A percentile compares a stretch with the other conserved stretches of the same genome.
phyloP scores from a whole-genome alignment of 2,888 invertebrate genomes.

The Heteromyza rotundicornis region DNA sequence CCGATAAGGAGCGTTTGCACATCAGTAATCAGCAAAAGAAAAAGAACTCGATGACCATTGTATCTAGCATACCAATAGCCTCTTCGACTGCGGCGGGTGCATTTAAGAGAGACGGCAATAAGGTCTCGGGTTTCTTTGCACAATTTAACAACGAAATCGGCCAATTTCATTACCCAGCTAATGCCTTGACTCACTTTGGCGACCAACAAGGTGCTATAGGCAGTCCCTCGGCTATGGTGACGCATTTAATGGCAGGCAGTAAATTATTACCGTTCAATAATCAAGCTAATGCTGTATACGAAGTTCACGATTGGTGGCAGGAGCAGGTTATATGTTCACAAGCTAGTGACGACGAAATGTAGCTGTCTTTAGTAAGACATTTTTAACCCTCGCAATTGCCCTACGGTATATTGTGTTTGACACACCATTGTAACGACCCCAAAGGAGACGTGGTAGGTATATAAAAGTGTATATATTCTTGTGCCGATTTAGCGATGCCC shows the following conservation, averaged over 20 bases:
- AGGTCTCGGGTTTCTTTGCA: conserved; percentile 44
- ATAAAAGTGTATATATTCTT: too few relatives aligned
- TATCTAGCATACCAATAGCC: conserved; percentile 36
- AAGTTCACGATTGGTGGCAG: conserved; percentile 86
- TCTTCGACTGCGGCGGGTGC: conserved; percentile 27
- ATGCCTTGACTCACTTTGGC: conserved; percentile 32
- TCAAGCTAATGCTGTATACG: conserved; percentile 66
- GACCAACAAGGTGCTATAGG: conserved; percentile 43
- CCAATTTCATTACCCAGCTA: conserved; percentile 49
- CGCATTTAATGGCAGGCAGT: conserved; percentile 45
- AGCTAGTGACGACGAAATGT: conserved; percentile 69
- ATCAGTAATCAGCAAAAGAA: conserved; percentile 54
- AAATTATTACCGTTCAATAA: conserved; percentile 56
- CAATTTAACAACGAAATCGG: conserved; percentile 44
- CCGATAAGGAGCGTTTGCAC: conserved; percentile 58
- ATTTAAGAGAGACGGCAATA: conserved; percentile 45
- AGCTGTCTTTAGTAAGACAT: too few relatives aligned
- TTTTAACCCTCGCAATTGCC: too few relatives aligned
- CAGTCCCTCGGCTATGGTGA: conserved; percentile 51
- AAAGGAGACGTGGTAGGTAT: too few relatives aligned
- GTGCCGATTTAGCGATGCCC: too few relatives aligned
- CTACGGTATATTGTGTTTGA: too few relatives aligned
- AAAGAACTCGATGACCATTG: conserved; percentile 49
- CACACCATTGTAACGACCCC: too few relatives aligned
- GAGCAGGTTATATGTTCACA: conserved; percentile 74